Base-by-base conservation (phyloP, 2,113 vertebrate species). In the Eulemur macaco region DNA sequence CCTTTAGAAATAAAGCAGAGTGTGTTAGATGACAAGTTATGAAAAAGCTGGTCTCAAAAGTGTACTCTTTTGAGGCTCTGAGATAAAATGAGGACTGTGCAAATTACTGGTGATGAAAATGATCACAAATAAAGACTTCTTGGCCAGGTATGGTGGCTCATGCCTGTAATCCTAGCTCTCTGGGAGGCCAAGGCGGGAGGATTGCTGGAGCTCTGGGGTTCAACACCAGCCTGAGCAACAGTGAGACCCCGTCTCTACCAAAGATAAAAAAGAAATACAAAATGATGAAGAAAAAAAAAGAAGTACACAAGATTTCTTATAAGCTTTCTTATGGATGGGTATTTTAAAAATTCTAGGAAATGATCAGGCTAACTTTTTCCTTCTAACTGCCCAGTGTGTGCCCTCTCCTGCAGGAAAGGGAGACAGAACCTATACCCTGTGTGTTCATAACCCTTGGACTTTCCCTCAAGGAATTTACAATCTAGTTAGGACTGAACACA, bases 81-180 rank as follows among this genome's bases (percentile, higher is more conserved):
- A 96, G 88, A 85, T 88, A 69, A 96, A 92, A 95, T 18, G 71
- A 95, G 31, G 37, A 4, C n/a, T 94, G 58, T 85, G 21, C 66
- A 63, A 56, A 78, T 91, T 89, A 66, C 7, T 52, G 23, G 64
- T 87, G 71, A 95, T 84, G 84, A 91, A 93, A 94, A 77, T 27
- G n/a, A 96, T 68, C 39, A 71, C n/a, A 96, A 76, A 60, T 69
- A 89, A 78, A 54, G 52, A 54, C 18, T 54, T 54, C 52, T 54
- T 54, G 52, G 52, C 52, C 52, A 18, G 52, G 52, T 18, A 6
- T 18, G 17, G 52, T 54, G 52, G 52, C 52, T 54, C 17, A 1
- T 6, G 17, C 52, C 52, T 54, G 52, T 54, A 54, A 54, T 54
- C 52, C 5, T 54, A 54, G 4, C 52, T 54, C 52, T 18, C 52